Evolutionary conservation across 1,140 invertebrate species (phyloP), one percentile per base, ranked within the genome.

Genomic region (Holotrichia oblita): DNA sequence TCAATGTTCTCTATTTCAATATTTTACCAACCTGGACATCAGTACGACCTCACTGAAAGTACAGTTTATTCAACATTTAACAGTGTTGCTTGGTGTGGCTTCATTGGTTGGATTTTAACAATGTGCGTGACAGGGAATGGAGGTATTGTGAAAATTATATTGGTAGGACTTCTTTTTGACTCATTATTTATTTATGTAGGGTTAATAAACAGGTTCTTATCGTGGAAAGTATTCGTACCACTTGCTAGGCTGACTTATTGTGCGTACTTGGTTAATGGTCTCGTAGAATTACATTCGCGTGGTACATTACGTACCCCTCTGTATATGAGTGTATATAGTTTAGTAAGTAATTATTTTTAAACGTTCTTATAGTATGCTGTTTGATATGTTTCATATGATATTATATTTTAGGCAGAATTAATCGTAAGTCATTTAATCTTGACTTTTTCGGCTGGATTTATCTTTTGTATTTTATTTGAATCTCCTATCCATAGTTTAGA

Each of bases 71-170:
- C 91, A 42, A 90, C 91, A 0, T 80, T 93, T 0, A 92, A 93
- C 84, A 89, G 91, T 81, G 87, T 90, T 3, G 89, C 90, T 0
- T 94, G 93, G 93, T 90, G 91, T 61, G 84, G 91, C 14, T 89
- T 90, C 2, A 91, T 91, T 69, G 91, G 91, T 0, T 94, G 93
- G 93, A 87, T 94, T 44, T 88, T 94, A 6, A 88, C 93, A 80
- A 92, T 91, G 0, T 94, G 93, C 82, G 89, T 92, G 76, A 93
- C 93, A 77, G 91, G 92, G 10, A 92, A 93, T 84, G 92, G 92
- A 87, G 91, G 93, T 92, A 84, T 10, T 3, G 17, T 2, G 7
- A 61, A 61, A 61, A 0, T 42, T 42, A 42, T 42, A 42, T 42
- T 42, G 8, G 12, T 9, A 9, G 8, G 8, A 42, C 41, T 42